Evolutionary conservation across 2,113 vertebrate species (phyloP), one percentile per base, ranked within the genome.

Genomic region (Phasianus colchicus): DNA sequence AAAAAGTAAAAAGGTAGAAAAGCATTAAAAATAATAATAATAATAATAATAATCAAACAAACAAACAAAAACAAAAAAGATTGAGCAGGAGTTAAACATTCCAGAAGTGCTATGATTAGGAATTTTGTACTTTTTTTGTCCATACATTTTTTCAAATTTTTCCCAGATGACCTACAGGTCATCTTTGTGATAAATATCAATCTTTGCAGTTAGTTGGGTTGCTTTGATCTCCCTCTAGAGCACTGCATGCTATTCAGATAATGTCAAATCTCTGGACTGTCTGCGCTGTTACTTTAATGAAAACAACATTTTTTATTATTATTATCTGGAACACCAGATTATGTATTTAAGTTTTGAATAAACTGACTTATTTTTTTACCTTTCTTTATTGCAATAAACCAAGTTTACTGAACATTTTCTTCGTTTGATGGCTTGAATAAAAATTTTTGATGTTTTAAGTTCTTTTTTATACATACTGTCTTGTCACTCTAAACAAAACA

Each of bases 371-470:
- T 80, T 10, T 66, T 96, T 79, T 92, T 74, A 77, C 42, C 42
- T 83, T 77, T 15, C 6, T 85, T 43, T 45, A 77, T 17, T 83
- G 50, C n/a, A 82, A 85, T 20, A 64, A 71, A 88, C 50, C 80
- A 32, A 50, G 32, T 94, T 94, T 85, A 48, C 14, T 67, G 43
- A 70, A 30, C 30, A 47, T 78, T 91, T 95, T 65, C 25, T 54
- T 11, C 93, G 80, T 92, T 12, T 92, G 80, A 87, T 91, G 25
- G 25, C 45, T 89, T 91, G 20, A 84, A 30, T 92, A 89, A 95
- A 48, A 18, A 52, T 88, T 79, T 80, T 38, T 83, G 72, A 29
- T 89, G 74, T 90, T 92, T 95, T 91, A 72, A 88, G 47, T 36
- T 64, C 40, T 91, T 93, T 52, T 78, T 70, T 36, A 57, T 70